phyloP scores from a whole-genome alignment of 2,888 invertebrate genomes.

The Conistra vaccinii region DNA sequence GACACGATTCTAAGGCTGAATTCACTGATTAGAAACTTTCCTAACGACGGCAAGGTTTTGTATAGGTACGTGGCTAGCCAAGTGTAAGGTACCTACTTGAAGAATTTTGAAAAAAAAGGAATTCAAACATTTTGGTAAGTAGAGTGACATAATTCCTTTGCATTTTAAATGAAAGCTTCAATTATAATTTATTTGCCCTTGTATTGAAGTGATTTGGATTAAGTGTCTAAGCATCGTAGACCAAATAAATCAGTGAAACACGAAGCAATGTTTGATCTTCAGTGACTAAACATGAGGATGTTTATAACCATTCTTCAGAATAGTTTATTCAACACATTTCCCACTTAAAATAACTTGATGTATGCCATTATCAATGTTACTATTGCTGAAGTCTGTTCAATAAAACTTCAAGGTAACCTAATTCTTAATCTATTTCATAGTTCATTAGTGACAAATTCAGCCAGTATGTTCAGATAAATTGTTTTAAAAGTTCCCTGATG shows the following conservation, averaged over 20 bases:
- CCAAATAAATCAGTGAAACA: neutral
- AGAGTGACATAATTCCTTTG: neutral
- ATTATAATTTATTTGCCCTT: neutral
- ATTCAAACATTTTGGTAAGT: slow-evolving; percentile 34
- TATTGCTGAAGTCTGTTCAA: slow-evolving; percentile 7
- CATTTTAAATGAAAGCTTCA: neutral
- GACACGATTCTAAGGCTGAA: neutral
- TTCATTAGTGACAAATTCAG: neutral
- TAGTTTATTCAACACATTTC: slow-evolving; percentile 53
- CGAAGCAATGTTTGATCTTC: slow-evolving; percentile 40
- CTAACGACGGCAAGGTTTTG: slow-evolving; percentile 10
- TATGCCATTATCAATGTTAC: slow-evolving; percentile 10
- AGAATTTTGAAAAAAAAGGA: slow-evolving; percentile 18
- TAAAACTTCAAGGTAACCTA: slow-evolving; percentile 36
- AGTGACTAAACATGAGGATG: slow-evolving; percentile 50
- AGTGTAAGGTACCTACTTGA: neutral
- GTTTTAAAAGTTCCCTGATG: neutral
- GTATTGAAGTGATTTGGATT: slow-evolving; percentile 5
- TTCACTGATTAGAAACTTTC: slow-evolving; percentile 23
- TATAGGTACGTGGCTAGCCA: neutral
- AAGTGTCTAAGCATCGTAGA: neutral
- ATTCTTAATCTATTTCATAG: slow-evolving; percentile 5
- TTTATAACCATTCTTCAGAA: slow-evolving; percentile 56
- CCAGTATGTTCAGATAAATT: slow-evolving; percentile 5
- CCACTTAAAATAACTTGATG: neutral